Evolutionary conservation across 2,797 vertebrate species (phyloP).

Genomic region (Silurus aristotelis): DNA sequence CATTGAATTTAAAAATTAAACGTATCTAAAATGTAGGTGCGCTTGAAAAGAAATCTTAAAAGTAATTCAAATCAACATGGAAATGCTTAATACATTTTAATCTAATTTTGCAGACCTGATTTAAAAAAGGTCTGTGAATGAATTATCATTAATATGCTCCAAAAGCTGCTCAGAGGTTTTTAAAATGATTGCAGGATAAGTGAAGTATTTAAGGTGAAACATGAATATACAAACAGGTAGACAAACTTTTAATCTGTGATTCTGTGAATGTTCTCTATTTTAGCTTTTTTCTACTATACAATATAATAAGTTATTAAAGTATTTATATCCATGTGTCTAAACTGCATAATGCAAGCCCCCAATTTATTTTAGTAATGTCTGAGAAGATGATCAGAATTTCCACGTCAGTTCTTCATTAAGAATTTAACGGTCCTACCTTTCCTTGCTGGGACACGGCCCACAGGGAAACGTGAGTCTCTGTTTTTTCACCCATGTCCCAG

Average conservation of each 20-base stretch:
- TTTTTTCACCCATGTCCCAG: conserved; percentile 90
- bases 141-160: background rate
- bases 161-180: background rate
- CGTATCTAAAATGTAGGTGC: background rate
- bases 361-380: background rate
- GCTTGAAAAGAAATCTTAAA: background rate
- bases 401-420: background rate
- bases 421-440: conserved; percentile 74
- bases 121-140: background rate
- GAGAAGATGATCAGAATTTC: background rate
- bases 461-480: conserved; percentile 84
- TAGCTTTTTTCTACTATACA: background rate
- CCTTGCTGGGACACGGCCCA: conserved; percentile 96
- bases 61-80: background rate
- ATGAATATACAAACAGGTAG: too few relatives aligned
- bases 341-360: background rate
- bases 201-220: background rate
- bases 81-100: background rate
- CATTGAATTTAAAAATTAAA: background rate
- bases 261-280: background rate
- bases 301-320: too few relatives aligned
- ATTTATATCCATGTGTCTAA: background rate
- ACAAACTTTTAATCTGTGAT: background rate
- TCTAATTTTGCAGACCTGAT: background rate
- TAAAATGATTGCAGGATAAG: background rate